A percentile compares a stretch with the other conserved stretches of the same genome.
phyloP scores from a whole-genome alignment of 2,888 invertebrate genomes.

The Acanthoscelides obtectus region DNA sequence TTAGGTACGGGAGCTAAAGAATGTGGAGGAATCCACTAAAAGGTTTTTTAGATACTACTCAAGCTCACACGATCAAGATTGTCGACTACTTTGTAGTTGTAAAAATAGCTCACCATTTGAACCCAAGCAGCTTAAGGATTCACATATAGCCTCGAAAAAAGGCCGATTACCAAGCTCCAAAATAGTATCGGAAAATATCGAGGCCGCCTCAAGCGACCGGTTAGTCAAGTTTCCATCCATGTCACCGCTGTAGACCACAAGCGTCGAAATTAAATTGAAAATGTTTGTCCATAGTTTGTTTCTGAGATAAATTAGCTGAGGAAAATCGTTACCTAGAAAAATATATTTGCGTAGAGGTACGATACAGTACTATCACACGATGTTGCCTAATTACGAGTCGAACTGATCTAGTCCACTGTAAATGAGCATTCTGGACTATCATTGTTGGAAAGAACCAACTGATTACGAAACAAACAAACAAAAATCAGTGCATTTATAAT shows the following conservation, averaged over 20 bases:
- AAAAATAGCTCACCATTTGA: constrained; percentile 30
- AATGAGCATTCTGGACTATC: no score
- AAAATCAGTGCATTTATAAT: no score
- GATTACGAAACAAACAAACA: no score
- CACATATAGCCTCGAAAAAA: constrained; percentile 41
- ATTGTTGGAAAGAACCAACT: no score
- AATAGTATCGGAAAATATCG: constrained; percentile 28
- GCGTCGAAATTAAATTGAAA: constrained; percentile 45
- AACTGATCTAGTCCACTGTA: no score
- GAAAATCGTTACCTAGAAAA: constrained; percentile 39
- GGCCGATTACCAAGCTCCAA: constrained; percentile 28
- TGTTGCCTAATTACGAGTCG: no score
- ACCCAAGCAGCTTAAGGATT: constrained; percentile 36
- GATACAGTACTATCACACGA: no score
- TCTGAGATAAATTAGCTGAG: constrained; percentile 46
- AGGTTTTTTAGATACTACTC: no score
- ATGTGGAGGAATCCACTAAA: no score
- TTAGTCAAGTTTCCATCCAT: constrained; percentile 14
- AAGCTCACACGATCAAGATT: no score
- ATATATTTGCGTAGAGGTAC: background rate
- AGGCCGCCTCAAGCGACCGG: constrained; percentile 24
- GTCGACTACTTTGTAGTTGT: background rate
- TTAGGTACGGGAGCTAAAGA: no score
- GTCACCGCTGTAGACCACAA: constrained; percentile 34
- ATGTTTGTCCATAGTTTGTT: constrained; percentile 50